Base-by-base conservation (phyloP, 2,888 invertebrate species). In the Machimus rusticus region DNA sequence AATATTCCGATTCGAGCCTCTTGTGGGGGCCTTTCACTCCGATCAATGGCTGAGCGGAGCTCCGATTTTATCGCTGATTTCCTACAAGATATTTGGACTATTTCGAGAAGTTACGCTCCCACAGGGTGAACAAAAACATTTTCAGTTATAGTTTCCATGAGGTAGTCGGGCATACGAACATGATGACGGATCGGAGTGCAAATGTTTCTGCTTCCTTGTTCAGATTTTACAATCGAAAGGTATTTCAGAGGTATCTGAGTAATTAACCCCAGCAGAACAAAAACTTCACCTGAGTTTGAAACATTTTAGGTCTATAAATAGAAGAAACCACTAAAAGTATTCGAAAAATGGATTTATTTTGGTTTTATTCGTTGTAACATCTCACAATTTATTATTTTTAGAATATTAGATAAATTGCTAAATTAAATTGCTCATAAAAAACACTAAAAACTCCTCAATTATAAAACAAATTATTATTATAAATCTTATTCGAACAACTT, bases 51-150 rank as follows among this genome's bases (percentile, higher is more conserved):
- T 31, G 23, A 39, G 6, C 34, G 84, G 39, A 19, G 66, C 19
- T 28, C 66, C 23, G 84, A 84, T 84, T 28, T 84, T 66, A 84
- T 84, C 84, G 31, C 66, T 19, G 84, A 66, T 84, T 84, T 84
- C 66, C 66, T 66, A 84, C 84, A 84, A 66, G 84, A 84, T 81
- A 81, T 66, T 84, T 57, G 19, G 19, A 84, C 28, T 74, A 84
- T 37, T 76, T 76, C 66, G 39, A 76, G 34, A 5, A 76, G 39
- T 39, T 76, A 39, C 39, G 76, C 39, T 76, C 76, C 76, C 76
- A 76, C 39, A 76, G 76, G 39, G 76, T 37, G 16, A 39, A 39
- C 76, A 76, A 76, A 76, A 76, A 76, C 66, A 66, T 66, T 66
- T 66, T 66, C 66, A 66, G 66, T 66, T 66, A 66, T 23, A 66